Base-by-base conservation (phyloP, 2,797 vertebrate genomes). In the Antennarius maculatus region DNA sequence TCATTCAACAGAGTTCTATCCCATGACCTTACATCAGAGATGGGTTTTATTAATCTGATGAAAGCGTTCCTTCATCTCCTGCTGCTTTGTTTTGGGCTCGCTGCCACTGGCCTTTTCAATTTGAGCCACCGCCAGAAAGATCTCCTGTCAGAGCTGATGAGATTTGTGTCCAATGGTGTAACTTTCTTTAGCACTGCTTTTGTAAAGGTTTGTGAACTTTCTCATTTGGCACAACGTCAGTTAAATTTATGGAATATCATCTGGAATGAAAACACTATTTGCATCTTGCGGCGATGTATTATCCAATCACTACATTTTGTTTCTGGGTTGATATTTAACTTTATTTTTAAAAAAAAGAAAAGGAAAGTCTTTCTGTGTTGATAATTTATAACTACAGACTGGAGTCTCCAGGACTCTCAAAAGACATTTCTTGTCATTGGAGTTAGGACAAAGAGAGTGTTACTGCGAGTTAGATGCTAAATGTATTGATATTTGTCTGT, bases 111-210 rank as follows among this genome's bases (percentile, higher is more conserved):
- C 70, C 79, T 78, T 53, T 42, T 74, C 51, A 52, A 5, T 79
- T 77, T 80, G 74, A 82, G 60, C 31, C 48, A 7, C 14, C 2
- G 75, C 84, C 86, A 82, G 77, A 74, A 55, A 47, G 75, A 55
- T 71, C 69, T 83, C n/a, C 74, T 83, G 82, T 69, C 43, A 63
- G 59, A 66, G 45, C 49, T 77, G 71, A 79, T 86, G 54, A 54
- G 66, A 82, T 69, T 78, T 69, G 63, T 69, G 50, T 45, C 59
- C 41, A 16, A 17, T 58, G 51, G 52, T 49, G 57, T 64, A 15
- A 41, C 28, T 39, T 61, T 60, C 3, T 54, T 43, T 43, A 41
- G 31, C 57, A 28, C 23, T 5, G 39, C 27, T 42, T 54, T 46
- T 54, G 39, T 46, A 16, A 67, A 69, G 5, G 5, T 61, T 12